Evolutionary conservation across 1,140 invertebrate genomes (phyloP).

Genomic region (Prorops nasuta): DNA sequence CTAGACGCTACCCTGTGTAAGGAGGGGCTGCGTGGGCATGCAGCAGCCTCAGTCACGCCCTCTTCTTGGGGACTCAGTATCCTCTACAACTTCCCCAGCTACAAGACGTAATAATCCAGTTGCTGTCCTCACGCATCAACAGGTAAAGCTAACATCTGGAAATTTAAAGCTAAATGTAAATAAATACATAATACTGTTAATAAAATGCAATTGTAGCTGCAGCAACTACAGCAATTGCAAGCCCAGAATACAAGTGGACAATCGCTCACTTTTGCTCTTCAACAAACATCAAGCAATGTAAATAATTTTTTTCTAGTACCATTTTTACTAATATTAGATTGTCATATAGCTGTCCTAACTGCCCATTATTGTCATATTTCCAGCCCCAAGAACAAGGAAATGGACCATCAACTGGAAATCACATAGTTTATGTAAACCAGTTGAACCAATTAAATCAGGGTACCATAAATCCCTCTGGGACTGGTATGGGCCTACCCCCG

Average conservation of each 20-base stretch:
- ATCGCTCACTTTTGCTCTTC: slow-evolving; percentile 56
- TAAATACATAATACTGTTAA: too few relatives aligned
- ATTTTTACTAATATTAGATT: slow-evolving; percentile 1
- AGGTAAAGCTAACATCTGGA: slow-evolving; percentile 50
- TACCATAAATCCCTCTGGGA: slow-evolving; percentile 53
- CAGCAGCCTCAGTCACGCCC: slow-evolving; percentile 62
- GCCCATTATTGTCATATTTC: slow-evolving; percentile 11
- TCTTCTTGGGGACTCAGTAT: slow-evolving; percentile 59
- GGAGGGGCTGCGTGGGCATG: slow-evolving; percentile 62
- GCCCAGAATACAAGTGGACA: slow-evolving; percentile 54
- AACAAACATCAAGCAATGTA: slow-evolving; percentile 51
- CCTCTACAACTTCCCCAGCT: slow-evolving; percentile 57
- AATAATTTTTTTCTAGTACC: slow-evolving; percentile 20
- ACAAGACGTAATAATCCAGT: slow-evolving; percentile 52
- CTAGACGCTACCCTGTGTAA: slow-evolving; percentile 55
- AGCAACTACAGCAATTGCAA: slow-evolving; percentile 58
- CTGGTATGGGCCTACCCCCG: slow-evolving; percentile 57
- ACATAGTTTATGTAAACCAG: slow-evolving; percentile 56
- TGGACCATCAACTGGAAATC: slow-evolving; percentile 52
- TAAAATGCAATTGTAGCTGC: slow-evolving; percentile 48
- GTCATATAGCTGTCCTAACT: background rate
- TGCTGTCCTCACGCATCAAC: slow-evolving; percentile 57
- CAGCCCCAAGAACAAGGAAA: slow-evolving; percentile 50
- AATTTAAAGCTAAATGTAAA: too few relatives aligned
- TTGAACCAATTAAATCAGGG: slow-evolving; percentile 54